Percentiles rank a stretch among this genome's conserved stretches.
Conservation (phyloP, 1,140 invertebrate species). For the Cepaea nemoralis region DNA sequence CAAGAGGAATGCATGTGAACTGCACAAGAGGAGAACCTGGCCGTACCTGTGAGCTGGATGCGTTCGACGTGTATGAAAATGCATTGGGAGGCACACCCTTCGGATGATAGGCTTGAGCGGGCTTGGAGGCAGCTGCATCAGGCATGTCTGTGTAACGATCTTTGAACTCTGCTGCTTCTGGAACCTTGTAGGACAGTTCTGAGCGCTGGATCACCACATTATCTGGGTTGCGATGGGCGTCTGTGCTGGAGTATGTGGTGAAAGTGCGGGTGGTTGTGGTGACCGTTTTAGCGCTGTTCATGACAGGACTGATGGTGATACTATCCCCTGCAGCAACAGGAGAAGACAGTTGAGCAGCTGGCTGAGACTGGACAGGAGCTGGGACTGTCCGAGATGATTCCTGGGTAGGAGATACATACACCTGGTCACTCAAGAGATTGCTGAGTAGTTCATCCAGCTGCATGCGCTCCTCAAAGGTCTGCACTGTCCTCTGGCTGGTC, state of each 20-base stretch:
- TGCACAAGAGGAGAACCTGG: no score
- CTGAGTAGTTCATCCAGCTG: conserved; percentile 69
- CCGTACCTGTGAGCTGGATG: conserved; percentile 1
- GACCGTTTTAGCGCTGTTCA: conserved; percentile 41
- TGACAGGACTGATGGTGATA: conserved; percentile 35
- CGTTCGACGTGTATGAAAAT: conserved; percentile 45
- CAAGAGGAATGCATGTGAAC: no score
- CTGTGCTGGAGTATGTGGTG: conserved; percentile 50
- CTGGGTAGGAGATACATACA: conserved; percentile 43
- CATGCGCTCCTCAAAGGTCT: conserved; percentile 62
- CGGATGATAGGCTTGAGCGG: conserved; percentile 55
- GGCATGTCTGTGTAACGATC: conserved; percentile 55
- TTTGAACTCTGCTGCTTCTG: conserved; percentile 52
- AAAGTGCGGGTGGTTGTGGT: conserved; percentile 61
- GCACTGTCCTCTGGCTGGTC: conserved; percentile 44
- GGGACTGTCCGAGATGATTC: not conserved
- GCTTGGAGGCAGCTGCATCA: conserved; percentile 28
- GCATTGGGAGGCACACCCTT: conserved; percentile 47
- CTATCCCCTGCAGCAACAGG: conserved; percentile 24
- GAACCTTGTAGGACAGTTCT: conserved; percentile 62
- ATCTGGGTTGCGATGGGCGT: conserved; percentile 48
- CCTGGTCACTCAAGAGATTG: conserved; percentile 67
- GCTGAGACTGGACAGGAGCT: conserved; percentile 29
- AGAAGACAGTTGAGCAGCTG: conserved; percentile 38
- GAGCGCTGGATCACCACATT: conserved; percentile 59